phyloP scores from a whole-genome alignment of 2,797 vertebrate genomes.

The Sebastes steindachneri region DNA sequence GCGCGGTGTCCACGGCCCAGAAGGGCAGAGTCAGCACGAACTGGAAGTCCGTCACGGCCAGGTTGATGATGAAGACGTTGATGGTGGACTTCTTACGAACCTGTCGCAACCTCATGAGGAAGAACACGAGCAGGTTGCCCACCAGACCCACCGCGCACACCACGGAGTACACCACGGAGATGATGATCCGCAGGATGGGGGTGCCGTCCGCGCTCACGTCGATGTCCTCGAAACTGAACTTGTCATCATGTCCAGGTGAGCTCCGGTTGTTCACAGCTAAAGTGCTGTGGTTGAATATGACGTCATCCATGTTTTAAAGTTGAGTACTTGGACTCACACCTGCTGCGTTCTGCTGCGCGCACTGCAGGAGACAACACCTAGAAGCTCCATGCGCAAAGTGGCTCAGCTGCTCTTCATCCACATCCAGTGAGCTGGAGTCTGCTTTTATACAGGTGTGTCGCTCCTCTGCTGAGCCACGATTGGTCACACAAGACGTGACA shows the following conservation, averaged over 20 bases:
- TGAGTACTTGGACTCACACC: neutral
- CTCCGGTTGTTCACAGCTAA: slow-evolving; percentile 47
- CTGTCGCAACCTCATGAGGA: slow-evolving; percentile 82
- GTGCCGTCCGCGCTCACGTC: slow-evolving; percentile 79
- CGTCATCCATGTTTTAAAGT: slow-evolving; percentile 70
- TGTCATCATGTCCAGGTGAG: slow-evolving; percentile 11
- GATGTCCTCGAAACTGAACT: slow-evolving; percentile 73
- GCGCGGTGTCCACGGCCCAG: slow-evolving; percentile 87
- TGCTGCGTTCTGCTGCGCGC: slow-evolving; percentile 5
- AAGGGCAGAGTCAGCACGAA: slow-evolving; percentile 88
- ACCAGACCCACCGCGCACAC: slow-evolving; percentile 83
- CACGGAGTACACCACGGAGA: slow-evolving; percentile 81
- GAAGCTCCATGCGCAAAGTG: neutral
- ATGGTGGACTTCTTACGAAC: slow-evolving; percentile 82
- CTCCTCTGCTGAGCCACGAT: slow-evolving; percentile 55
- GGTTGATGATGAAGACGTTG: slow-evolving; percentile 84
- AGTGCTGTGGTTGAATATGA: slow-evolving; percentile 68
- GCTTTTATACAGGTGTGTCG: slow-evolving; percentile 75
- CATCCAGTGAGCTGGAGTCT: neutral
- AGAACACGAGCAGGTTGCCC: slow-evolving; percentile 85
- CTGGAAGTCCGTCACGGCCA: slow-evolving; percentile 87
- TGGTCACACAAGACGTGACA: slow-evolving; percentile 61
- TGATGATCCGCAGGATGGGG: slow-evolving; percentile 76
- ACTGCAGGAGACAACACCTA: neutral
- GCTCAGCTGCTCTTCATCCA: neutral